Evolutionary conservation across 1,140 invertebrate genomes (phyloP), one percentile per base, ranked within the genome.

Genomic region (Leptinotarsa undecemlineata): DNA sequence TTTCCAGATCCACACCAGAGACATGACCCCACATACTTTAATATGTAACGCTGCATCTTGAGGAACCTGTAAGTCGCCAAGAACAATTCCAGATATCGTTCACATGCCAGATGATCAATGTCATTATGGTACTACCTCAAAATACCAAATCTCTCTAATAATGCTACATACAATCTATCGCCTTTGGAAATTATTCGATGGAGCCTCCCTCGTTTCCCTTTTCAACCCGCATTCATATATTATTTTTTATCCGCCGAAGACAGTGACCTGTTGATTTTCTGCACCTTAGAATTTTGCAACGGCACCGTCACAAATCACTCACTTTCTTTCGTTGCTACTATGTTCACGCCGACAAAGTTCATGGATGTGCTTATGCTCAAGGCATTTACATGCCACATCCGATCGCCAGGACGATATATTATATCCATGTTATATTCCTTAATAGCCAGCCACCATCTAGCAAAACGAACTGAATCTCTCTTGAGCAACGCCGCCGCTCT

Each of bases 401-500:
- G 6, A 23, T 26, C 26, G 20, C 23, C 64, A 5, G 1, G 23
- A 3, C 4, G 15, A 6, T 60, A 60, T 15, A 6, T 5, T 3
- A 60, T 60, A 0, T 60, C 57, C 15, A 60, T 17, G 57, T 60
- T 60, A 60, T 17, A 60, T 15, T 60, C 57, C 57, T 60, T 1
- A 15, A 6, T 60, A 23, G 23, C 23, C 23, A 23, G 23, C 3
- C 23, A 13, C 23, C 3, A 23, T 23, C 23, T 23, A 23, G 23
- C 23, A 23, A 23, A 4, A 51, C 80, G 78, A 17, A 74, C 72
- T 48, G 82, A 61, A 48, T 84, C 74, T 76, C 76, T 78, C 68
- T 82, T 82, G 4, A 63, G 33, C 20, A 68, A 71, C 4, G 79
- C 68, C n/a, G 74, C 62, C 3, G 23, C 23, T 68, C 61, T 77